A percentile compares a stretch with the other conserved stretches of the same genome.
Evolutionary conservation across 2,888 invertebrate genomes (phyloP).

Genomic region (Ornithoptera priamus): DNA sequence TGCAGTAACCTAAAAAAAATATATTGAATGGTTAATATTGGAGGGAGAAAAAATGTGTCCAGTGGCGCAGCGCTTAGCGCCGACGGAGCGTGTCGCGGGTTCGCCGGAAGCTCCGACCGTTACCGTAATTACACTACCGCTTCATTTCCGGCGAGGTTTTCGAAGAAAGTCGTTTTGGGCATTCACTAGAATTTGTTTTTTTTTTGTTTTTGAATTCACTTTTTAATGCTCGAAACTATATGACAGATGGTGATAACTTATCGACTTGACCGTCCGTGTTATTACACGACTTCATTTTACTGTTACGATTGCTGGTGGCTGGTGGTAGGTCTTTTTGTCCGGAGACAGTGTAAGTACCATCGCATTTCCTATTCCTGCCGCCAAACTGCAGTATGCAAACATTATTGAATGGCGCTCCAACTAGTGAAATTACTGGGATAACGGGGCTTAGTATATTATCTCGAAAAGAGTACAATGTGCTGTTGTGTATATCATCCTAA

Average conservation of each 20-base stretch:
- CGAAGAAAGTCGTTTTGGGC: constrained; percentile 22
- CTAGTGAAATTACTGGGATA: no score
- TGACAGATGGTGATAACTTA: constrained; percentile 3
- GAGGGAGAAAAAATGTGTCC: background rate
- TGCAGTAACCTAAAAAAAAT: no score
- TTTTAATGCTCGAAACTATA: constrained; percentile 2
- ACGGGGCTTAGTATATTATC: no score
- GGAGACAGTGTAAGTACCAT: no score
- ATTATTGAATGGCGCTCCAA: no score
- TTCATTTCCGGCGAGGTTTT: constrained; percentile 29
- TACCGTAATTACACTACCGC: constrained; percentile 29
- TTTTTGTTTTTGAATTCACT: constrained; percentile 10
- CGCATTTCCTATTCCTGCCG: no score
- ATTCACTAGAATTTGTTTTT: constrained; percentile 5
- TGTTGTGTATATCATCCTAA: no score
- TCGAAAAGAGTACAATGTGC: no score
- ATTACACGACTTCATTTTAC: background rate
- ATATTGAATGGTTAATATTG: background rate
- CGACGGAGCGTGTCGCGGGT: constrained; percentile 27
- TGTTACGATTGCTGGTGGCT: background rate
- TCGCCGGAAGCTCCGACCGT: constrained; percentile 29
- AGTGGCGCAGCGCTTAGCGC: constrained; percentile 9
- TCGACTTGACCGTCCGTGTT: background rate
- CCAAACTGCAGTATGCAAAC: no score
- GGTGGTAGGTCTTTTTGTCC: background rate